Evolutionary conservation across 92 coral and sea anemone genomes (phyloP).

Genomic region (Zoanthus sansibaricus): DNA sequence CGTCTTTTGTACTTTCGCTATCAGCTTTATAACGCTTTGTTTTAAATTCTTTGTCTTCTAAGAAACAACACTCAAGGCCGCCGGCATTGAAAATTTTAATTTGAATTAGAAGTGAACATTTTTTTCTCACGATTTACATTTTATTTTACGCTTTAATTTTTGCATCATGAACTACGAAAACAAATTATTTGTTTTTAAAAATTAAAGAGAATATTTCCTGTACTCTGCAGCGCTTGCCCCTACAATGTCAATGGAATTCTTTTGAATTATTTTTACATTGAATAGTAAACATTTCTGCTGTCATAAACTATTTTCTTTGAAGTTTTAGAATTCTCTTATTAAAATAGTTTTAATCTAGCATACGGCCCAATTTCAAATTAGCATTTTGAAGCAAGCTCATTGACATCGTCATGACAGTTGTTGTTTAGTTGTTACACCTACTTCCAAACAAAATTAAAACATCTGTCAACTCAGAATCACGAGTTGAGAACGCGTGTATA

Average conservation of each 20-base stretch:
- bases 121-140: not conserved
- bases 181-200: not conserved
- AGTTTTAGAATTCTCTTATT: too few relatives aligned
- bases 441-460: not conserved
- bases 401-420: too few relatives aligned
- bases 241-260: too few relatives aligned
- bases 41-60: slow-evolving; percentile 5
- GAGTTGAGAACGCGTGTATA: not conserved
- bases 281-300: too few relatives aligned
- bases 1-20: not conserved
- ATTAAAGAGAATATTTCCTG: not conserved
- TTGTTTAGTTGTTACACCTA: not conserved
- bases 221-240: not conserved
- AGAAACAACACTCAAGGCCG: slow-evolving; percentile 7
- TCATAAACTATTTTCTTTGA: too few relatives aligned
- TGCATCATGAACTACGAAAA: not conserved
- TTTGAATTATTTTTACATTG: too few relatives aligned
- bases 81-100: not conserved
- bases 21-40: slow-evolving; percentile 21
- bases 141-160: not conserved
- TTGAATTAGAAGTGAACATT: not conserved
- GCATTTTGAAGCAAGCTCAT: not conserved
- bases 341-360: not conserved
- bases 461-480: not conserved
- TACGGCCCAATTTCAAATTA: not conserved